Percentiles rank a stretch among this genome's conserved stretches.
Evolutionary conservation across 2,113 vertebrate species (phyloP).

Genomic region (Ascaphus truei): DNA sequence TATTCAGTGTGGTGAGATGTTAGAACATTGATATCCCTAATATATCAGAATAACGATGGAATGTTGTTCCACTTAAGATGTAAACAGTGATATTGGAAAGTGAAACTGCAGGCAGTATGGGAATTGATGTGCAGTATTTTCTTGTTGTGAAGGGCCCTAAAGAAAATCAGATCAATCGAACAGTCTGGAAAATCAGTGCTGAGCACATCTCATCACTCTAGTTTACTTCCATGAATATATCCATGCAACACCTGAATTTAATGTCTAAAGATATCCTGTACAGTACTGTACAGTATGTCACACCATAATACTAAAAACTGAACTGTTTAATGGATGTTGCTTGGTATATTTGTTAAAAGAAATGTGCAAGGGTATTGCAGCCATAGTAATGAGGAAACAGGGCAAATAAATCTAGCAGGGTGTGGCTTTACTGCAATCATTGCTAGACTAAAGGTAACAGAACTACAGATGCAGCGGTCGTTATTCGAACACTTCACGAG

Average conservation of each 20-base stretch:
- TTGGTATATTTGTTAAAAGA: constrained; percentile 7
- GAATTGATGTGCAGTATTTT: constrained; percentile 8
- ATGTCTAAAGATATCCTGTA: constrained; percentile 7
- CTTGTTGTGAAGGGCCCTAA: background rate
- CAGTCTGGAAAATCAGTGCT: constrained; percentile 25
- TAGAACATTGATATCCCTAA: background rate
- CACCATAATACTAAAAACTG: constrained; percentile 3
- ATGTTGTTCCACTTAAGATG: background rate
- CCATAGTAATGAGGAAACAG: background rate
- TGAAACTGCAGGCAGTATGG: background rate
- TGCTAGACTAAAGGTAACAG: too few relatives aligned
- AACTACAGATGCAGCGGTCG: too few relatives aligned
- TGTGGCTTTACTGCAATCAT: background rate
- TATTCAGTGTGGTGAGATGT: background rate
- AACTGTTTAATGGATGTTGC: background rate
- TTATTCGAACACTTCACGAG: too few relatives aligned
- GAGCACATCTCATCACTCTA: constrained; percentile 14
- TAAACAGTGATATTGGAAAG: background rate
- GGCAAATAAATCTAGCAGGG: background rate
- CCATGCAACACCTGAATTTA: constrained; percentile 2
- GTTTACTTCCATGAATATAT: constrained; percentile 16
- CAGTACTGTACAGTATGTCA: constrained; percentile 2
- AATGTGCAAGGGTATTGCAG: constrained; percentile 15
- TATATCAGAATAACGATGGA: background rate
- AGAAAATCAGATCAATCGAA: constrained; percentile 21